These are phyloP conservation scores for Percopsis transmontana DNA, from an alignment of 2,113 vertebrate species.

Conservation along the genomic window DNA sequence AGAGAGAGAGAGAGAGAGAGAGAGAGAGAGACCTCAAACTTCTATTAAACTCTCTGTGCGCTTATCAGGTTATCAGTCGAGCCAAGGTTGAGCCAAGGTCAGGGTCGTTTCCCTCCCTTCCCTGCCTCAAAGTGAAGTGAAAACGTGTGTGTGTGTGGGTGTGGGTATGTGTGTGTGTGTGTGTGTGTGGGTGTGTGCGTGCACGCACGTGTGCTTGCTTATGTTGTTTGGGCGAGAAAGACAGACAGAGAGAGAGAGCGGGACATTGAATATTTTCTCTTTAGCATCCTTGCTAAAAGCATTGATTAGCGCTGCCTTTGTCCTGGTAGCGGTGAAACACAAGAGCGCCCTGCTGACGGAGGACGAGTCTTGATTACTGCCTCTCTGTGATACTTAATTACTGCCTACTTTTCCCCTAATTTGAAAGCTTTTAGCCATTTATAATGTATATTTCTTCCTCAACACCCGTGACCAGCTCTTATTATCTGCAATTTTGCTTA, in stretches of 20 bases:
- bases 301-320: not conserved
- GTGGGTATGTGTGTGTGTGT: conserved; percentile 1
- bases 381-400: conserved; percentile 41
- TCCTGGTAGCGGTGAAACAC: conserved; percentile 19
- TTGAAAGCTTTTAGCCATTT: conserved; percentile 33
- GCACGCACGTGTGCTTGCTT: conserved; percentile 1
- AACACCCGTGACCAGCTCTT: not conserved
- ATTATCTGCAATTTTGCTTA: not conserved
- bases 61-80: not conserved
- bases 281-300: conserved; percentile 25
- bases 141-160: conserved; percentile 9
- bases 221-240: not conserved
- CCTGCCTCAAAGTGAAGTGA: not conserved
- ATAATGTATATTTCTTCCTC: conserved; percentile 24
- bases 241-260: too few species aligned
- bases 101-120: not conserved
- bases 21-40: too few species aligned
- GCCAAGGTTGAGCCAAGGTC: not conserved
- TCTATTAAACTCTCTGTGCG: not conserved
- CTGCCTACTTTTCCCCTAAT: conserved; percentile 19
- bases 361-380: conserved; percentile 33
- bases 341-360: not conserved
- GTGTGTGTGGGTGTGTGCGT: conserved; percentile 7
- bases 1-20: not conserved
- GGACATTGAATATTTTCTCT: conserved; percentile 4